Conservation (phyloP, 2,797 vertebrate species). For the Cossypha heuglini region DNA sequence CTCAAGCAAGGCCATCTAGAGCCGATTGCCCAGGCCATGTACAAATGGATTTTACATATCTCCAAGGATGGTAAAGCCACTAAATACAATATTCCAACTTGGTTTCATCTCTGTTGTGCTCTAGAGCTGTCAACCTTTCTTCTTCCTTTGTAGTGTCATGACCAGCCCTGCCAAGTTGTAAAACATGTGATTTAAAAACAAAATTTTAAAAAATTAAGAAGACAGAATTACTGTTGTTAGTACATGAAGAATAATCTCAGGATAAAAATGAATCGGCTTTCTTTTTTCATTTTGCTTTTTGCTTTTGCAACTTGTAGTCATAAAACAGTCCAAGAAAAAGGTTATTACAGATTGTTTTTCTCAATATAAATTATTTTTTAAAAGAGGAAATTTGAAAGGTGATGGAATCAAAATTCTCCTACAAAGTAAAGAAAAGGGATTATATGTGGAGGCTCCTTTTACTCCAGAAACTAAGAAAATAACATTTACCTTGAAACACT, state of each 20-base stretch:
- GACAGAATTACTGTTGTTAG: not conserved
- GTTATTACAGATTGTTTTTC: not conserved
- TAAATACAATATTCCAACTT: not conserved
- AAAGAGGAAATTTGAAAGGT: not conserved
- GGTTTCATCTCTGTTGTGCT: not conserved
- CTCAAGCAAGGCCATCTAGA: not conserved
- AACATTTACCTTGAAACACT: not conserved
- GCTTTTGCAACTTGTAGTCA: not conserved
- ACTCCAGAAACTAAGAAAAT: not conserved
- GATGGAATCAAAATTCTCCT: not conserved
- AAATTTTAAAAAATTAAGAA: not conserved
- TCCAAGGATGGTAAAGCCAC: not conserved
- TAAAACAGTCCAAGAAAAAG: not conserved
- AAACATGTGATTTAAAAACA: not conserved
- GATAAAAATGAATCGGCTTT: rapidly evolving
- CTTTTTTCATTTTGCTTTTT: not conserved
- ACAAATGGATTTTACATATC: not conserved
- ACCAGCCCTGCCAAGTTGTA: not conserved
- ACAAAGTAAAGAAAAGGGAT: not conserved
- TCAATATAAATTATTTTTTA: rapidly evolving
- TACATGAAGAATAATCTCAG: not conserved
- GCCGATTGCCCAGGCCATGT: rapidly evolving
- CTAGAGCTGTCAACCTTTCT: not conserved
- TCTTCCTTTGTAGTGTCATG: not conserved
- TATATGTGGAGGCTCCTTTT: not conserved